A percentile compares a stretch with the other conserved stretches of the same genome.
Evolutionary conservation across 2,888 invertebrate genomes (phyloP).

Genomic region (Dryobota labecula): DNA sequence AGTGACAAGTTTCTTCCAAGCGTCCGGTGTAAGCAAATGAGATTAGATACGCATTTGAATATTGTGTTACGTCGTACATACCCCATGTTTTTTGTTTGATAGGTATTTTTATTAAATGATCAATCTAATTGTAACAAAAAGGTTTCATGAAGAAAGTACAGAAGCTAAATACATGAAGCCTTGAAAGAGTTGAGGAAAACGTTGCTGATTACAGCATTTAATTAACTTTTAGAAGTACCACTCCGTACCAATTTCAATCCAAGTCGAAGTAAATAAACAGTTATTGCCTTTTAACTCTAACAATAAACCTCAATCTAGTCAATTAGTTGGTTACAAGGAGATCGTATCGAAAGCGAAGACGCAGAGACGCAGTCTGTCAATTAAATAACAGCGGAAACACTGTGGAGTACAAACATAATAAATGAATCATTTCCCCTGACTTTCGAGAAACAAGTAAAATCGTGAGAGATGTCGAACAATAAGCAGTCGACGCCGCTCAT

Average conservation of each 20-base stretch:
- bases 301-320: slow-evolving; percentile 46
- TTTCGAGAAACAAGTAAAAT: slow-evolving; percentile 86
- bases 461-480: slow-evolving; percentile 85
- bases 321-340: slow-evolving; percentile 51
- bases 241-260: slow-evolving; percentile 38
- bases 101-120: neutral
- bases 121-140: neutral
- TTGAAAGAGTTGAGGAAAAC: neutral
- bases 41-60: slow-evolving; percentile 37
- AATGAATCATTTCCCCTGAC: slow-evolving; percentile 82
- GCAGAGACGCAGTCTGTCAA: slow-evolving; percentile 61
- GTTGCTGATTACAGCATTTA: slow-evolving; percentile 5
- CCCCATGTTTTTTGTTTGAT: neutral
- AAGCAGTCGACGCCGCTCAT: slow-evolving; percentile 66
- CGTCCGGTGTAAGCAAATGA: slow-evolving; percentile 45
- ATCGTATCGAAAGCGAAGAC: slow-evolving; percentile 63
- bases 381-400: slow-evolving; percentile 71
- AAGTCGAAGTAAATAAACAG: slow-evolving; percentile 30
- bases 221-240: slow-evolving; percentile 19
- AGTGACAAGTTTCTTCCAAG: slow-evolving; percentile 53
- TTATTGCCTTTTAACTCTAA: slow-evolving; percentile 31
- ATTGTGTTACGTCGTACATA: slow-evolving; percentile 16
- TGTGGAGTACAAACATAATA: slow-evolving; percentile 68
- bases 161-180: slow-evolving; percentile 8
- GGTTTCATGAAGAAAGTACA: neutral